Evolutionary conservation across 2,113 vertebrate genomes (phyloP).

Genomic region (Percina caprodes): DNA sequence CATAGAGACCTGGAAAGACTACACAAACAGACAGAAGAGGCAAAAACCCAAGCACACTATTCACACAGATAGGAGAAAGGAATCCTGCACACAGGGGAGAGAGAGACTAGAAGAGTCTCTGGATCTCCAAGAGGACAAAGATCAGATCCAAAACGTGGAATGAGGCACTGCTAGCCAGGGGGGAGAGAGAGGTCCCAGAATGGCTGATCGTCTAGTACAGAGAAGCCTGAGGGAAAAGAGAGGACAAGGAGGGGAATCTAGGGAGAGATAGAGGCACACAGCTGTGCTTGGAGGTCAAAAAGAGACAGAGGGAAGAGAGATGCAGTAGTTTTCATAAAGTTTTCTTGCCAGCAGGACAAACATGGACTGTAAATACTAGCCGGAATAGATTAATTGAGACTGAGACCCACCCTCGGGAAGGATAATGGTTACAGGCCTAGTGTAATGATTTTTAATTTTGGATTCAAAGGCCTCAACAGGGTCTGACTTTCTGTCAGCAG

Average conservation of each 20-base stretch:
- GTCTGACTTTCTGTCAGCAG: constrained; percentile 1
- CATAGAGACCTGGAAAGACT: not conserved
- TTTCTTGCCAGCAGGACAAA: not conserved
- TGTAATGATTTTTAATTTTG: not conserved
- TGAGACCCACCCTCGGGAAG: not conserved
- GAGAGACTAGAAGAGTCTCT: not conserved
- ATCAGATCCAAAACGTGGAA: not conserved
- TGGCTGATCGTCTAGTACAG: not conserved
- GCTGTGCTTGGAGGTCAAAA: constrained; percentile 11
- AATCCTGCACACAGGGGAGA: not conserved
- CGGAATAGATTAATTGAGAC: not conserved
- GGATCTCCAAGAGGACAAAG: not conserved
- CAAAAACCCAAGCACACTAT: not conserved
- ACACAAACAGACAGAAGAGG: not conserved
- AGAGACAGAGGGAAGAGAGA: not conserved
- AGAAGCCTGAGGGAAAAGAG: not conserved
- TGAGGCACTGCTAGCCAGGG: not conserved
- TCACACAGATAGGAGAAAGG: not conserved
- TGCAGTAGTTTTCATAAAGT: not conserved
- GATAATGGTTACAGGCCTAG: not conserved
- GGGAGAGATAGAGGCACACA: not conserved
- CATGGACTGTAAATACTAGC: no score
- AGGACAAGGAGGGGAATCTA: not conserved
- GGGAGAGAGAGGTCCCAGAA: not conserved
- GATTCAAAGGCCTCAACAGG: not conserved